Evolutionary conservation across 2,888 invertebrate genomes (phyloP).

Genomic region (Craniophora ligustri): DNA sequence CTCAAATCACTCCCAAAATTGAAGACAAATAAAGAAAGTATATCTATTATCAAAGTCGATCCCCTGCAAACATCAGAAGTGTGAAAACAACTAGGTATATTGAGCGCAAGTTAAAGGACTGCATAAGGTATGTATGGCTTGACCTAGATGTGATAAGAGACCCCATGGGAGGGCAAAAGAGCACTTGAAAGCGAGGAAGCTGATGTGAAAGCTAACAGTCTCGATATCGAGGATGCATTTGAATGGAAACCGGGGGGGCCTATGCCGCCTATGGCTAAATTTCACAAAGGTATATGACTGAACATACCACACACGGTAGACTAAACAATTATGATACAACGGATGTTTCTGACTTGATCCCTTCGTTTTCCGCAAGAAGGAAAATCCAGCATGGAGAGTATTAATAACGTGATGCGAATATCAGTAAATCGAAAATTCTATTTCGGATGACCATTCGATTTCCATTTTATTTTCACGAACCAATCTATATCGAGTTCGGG

Average conservation of each 20-base stretch:
- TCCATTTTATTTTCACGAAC: constrained; percentile 19
- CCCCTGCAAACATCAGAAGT: constrained; percentile 10
- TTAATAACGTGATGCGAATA: constrained; percentile 48
- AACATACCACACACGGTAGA: constrained; percentile 18
- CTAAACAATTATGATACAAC: constrained; percentile 18
- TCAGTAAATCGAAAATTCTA: constrained; percentile 34
- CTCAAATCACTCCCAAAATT: too few relatives aligned
- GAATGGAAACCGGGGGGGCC: constrained; percentile 39
- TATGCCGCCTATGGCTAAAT: constrained; percentile 22
- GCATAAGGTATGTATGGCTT: constrained; percentile 49
- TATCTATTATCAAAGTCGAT: constrained; percentile 10
- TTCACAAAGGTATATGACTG: constrained; percentile 15
- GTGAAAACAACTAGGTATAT: constrained; percentile 21
- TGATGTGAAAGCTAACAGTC: constrained; percentile 51
- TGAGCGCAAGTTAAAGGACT: constrained; percentile 42
- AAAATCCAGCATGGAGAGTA: constrained; percentile 23
- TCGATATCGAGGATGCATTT: constrained; percentile 47
- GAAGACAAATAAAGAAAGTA: too few relatives aligned
- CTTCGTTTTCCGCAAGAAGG: constrained; percentile 16
- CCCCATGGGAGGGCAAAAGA: constrained; percentile 46
- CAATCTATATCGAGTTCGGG: constrained; percentile 2
- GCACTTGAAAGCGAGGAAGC: constrained; percentile 38
- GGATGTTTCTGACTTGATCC: constrained; percentile 19
- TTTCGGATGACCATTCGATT: constrained; percentile 31
- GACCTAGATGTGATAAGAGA: constrained; percentile 50